Evolutionary conservation across 2,113 vertebrate species (phyloP), one percentile per base, ranked within the genome.

Genomic region (Parotia lawesii): DNA sequence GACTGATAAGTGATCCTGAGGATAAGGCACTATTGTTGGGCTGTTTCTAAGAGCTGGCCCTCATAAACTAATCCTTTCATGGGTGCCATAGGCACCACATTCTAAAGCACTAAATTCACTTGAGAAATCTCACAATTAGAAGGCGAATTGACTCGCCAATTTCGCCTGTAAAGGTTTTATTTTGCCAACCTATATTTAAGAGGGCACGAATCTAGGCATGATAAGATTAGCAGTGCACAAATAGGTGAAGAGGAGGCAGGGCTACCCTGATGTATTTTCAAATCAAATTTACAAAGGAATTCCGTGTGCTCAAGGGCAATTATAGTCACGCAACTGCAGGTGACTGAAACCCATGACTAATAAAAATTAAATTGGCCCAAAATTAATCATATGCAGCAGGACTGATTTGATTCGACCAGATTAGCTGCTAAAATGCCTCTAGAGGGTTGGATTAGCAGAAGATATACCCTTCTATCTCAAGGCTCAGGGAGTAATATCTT

Each of bases 311-410:
- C 90, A 96, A 96, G 96, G 94, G 93, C 96, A 96, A 91, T 95
- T 95, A 92, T 14, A 92, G 73, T 79, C 58, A 73, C 47, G 38
- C 91, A 92, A 87, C 58, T 93, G 81, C 84, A 95, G 94, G 93
- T 96, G 72, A 95, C 79, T 64, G 94, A 97, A 96, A 95, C 8
- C 94, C 93, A 88, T 96, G 94, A 96, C 97, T 96, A 96, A 97
- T 90, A 96, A 96, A 97, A 97, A 96, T 95, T 96, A 95, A 96
- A 96, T 93, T 94, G 95, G 90, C 35, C 94, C 92, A 79, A 96
- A 97, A 97, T 96, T 97, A 97, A 96, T 95, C 91, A 88, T 95
- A 96, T 91, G 95, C 94, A 95, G 72, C 50, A 88, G 69, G 72
- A 95, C 94, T 93, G 12, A 96, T 96, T 97, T 93, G 94, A 96